phyloP scores from a whole-genome alignment of 1,140 invertebrate genomes.

The Heterodera carotae region DNA sequence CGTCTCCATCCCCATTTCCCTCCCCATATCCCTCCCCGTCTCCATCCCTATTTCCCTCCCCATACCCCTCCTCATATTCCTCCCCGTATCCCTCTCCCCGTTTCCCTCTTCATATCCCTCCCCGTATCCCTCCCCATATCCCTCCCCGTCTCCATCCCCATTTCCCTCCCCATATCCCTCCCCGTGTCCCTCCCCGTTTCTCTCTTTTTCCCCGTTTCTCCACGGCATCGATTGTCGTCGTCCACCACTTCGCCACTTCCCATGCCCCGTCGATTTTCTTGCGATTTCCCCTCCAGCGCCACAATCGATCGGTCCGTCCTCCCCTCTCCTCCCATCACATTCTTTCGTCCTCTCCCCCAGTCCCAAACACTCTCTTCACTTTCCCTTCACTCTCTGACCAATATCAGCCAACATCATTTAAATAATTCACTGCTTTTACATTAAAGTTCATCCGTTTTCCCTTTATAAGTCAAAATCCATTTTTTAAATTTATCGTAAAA shows the following conservation, averaged over 20 bases:
- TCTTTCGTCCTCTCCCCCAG: background rate
- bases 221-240: background rate
- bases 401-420: background rate
- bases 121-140: too few relatives aligned
- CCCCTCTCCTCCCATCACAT: background rate
- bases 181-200: too few relatives aligned
- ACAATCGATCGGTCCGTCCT: background rate
- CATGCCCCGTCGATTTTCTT: background rate
- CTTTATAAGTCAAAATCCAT: background rate
- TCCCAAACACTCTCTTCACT: background rate
- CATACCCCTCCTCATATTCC: too few relatives aligned
- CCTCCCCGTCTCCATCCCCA: too few relatives aligned
- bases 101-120: too few relatives aligned
- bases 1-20: too few relatives aligned
- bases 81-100: too few relatives aligned
- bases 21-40: too few relatives aligned
- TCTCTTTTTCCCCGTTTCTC: background rate
- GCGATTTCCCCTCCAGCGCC: background rate
- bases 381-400: background rate
- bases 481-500: too few relatives aligned
- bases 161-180: too few relatives aligned
- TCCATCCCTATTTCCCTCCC: too few relatives aligned
- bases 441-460: background rate
- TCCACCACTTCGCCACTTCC: too few relatives aligned
- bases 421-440: background rate